Conservation (phyloP, 2,113 vertebrate genomes). For the Etheostoma cragini region DNA sequence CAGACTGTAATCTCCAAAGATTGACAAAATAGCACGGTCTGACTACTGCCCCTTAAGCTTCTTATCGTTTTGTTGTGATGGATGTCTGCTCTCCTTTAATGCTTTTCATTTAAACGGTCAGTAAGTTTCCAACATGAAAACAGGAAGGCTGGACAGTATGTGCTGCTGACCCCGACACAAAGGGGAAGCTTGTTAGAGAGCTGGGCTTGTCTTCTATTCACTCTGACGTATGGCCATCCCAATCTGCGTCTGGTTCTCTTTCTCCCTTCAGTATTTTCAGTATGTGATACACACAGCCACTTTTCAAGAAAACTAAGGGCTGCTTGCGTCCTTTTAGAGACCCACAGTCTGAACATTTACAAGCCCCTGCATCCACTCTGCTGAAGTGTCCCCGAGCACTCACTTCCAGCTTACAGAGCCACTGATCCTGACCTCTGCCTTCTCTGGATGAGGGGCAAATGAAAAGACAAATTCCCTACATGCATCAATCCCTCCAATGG, state of each 20-base stretch:
- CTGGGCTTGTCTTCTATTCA: slow-evolving; percentile 32
- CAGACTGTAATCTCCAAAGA: slow-evolving; percentile 4
- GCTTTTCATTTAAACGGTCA: slow-evolving; percentile 52
- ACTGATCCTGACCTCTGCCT: slow-evolving; percentile 52
- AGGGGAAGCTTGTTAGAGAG: slow-evolving; percentile 65
- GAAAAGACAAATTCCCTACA: slow-evolving; percentile 35
- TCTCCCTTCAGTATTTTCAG: not conserved
- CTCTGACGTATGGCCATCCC: slow-evolving; percentile 13
- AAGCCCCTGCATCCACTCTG: not conserved
- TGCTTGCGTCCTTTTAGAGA: not conserved
- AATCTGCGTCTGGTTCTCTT: slow-evolving; percentile 42
- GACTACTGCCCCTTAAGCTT: slow-evolving; percentile 18
- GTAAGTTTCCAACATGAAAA: slow-evolving; percentile 56
- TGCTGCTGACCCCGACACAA: slow-evolving; percentile 69
- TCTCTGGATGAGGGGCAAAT: slow-evolving; percentile 22
- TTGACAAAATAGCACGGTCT: slow-evolving; percentile 15
- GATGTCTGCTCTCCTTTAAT: slow-evolving; percentile 36
- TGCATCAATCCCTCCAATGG: slow-evolving; percentile 20
- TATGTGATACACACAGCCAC: slow-evolving; percentile 7
- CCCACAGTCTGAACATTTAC: not conserved
- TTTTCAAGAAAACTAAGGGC: not conserved
- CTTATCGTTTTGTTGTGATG: slow-evolving; percentile 41
- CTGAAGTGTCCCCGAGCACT: slow-evolving; percentile 23
- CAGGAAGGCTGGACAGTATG: slow-evolving; percentile 56
- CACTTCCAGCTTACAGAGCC: slow-evolving; percentile 23